phyloP scores from a whole-genome alignment of 2,888 invertebrate genomes.

The Eupeodes latifasciatus region DNA sequence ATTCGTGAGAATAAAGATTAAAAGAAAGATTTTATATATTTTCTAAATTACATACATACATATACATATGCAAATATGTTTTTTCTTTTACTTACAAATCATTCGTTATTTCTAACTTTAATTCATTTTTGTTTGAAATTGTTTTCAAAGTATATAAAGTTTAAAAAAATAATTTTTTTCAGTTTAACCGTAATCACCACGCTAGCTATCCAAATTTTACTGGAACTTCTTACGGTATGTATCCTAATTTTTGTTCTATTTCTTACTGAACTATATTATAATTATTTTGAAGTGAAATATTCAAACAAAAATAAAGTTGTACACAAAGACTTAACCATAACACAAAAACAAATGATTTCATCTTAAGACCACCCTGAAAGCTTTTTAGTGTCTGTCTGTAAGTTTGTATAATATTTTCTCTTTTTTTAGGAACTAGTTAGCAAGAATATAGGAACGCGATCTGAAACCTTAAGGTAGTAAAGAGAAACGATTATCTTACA shows the following conservation, averaged over 20 bases:
- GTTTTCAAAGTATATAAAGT: no score
- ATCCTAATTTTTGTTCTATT: constrained; percentile 1
- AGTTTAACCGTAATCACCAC: constrained; percentile 76
- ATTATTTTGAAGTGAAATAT: constrained; percentile 39
- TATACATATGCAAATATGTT: no score
- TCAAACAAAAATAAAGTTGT: constrained; percentile 50
- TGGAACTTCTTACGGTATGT: constrained; percentile 77
- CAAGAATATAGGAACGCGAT: not conserved
- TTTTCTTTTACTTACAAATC: no score
- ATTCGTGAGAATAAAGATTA: no score
- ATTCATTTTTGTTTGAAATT: no score
- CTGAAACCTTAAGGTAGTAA: not conserved
- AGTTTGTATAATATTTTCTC: not conserved
- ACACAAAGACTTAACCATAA: constrained; percentile 47
- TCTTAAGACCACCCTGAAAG: constrained; percentile 68
- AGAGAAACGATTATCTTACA: constrained; percentile 35
- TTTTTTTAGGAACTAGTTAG: not conserved
- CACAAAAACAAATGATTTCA: constrained; percentile 47
- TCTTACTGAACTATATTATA: not conserved
- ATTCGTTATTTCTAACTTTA: no score
- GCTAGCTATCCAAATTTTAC: constrained; percentile 69
- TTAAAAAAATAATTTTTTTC: constrained; percentile 30
- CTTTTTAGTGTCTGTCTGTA: constrained; percentile 17
- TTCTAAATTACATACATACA: no score
- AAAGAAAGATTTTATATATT: no score